These are phyloP conservation scores for Hirundichthys speculiger DNA, from an alignment of 2,113 vertebrate genomes.

Conservation along the genomic window DNA sequence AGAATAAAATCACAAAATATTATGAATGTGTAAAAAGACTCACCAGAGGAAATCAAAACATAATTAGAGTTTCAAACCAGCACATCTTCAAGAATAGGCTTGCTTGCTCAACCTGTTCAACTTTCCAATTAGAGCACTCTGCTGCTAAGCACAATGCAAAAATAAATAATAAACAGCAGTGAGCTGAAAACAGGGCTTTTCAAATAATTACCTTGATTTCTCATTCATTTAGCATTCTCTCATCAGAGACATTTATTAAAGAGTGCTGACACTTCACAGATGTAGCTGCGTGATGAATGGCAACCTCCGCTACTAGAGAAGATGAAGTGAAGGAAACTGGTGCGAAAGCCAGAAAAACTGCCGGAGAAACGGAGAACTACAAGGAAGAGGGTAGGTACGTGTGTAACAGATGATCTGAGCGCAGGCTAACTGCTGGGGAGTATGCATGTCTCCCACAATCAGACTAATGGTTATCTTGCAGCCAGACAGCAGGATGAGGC, in stretches of 20 bases:
- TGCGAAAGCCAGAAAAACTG: slow-evolving; percentile 25
- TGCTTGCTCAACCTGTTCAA: slow-evolving; percentile 41
- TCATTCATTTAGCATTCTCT: slow-evolving; percentile 67
- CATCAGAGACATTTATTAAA: slow-evolving; percentile 70
- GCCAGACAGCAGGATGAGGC: slow-evolving; percentile 53
- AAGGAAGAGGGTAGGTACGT: slow-evolving; percentile 37
- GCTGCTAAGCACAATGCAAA: slow-evolving; percentile 33
- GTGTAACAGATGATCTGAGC: slow-evolving; percentile 72
- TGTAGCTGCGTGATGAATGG: slow-evolving; percentile 74
- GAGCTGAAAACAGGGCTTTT: slow-evolving; percentile 52
- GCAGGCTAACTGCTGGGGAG: slow-evolving; percentile 68
- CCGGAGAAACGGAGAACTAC: slow-evolving; percentile 32
- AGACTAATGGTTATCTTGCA: slow-evolving; percentile 70
- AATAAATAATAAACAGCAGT: slow-evolving; percentile 65
- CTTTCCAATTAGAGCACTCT: slow-evolving; percentile 49
- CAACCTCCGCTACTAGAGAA: slow-evolving; percentile 48
- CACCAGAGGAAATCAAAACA: slow-evolving; percentile 30
- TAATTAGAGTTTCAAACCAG: slow-evolving; percentile 41
- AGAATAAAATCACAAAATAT: not conserved
- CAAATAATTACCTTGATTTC: slow-evolving; percentile 72
- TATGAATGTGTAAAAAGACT: slow-evolving; percentile 14
- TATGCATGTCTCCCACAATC: slow-evolving; percentile 60
- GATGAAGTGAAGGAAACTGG: slow-evolving; percentile 35
- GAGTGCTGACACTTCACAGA: slow-evolving; percentile 71
- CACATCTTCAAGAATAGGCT: slow-evolving; percentile 21